Evolutionary conservation across 2,797 vertebrate species (phyloP).

Genomic region (Lophius americanus): DNA sequence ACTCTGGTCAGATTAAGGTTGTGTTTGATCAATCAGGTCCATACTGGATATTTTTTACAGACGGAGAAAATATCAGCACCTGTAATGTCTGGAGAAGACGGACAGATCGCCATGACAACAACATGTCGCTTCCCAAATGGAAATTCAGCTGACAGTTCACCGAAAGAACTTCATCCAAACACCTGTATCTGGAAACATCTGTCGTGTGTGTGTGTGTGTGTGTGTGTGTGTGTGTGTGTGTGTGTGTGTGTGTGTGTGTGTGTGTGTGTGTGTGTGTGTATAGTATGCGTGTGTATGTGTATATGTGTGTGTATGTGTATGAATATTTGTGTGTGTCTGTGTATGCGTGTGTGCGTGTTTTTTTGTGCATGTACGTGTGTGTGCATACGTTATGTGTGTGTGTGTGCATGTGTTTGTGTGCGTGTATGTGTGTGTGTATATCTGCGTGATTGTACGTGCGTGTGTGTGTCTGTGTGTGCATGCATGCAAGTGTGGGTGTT

Average conservation of each 20-base stretch:
- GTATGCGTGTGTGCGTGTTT: too few relatives aligned
- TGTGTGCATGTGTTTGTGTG: too few relatives aligned
- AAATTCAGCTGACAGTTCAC: too few relatives aligned
- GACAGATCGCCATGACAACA: background rate
- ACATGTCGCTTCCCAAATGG: background rate
- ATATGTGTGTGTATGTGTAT: too few relatives aligned
- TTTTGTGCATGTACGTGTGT: background rate
- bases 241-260: too few relatives aligned
- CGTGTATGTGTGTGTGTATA: background rate
- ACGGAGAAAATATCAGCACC: conserved; percentile 19
- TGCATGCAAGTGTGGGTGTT: background rate
- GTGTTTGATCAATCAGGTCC: conserved; percentile 19
- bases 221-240: too few relatives aligned
- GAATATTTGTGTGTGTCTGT: too few relatives aligned
- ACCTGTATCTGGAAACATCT: too few relatives aligned
- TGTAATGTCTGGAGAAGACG: background rate
- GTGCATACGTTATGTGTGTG: background rate
- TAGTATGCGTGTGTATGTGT: too few relatives aligned
- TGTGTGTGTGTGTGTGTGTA: too few relatives aligned
- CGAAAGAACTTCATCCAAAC: too few relatives aligned
- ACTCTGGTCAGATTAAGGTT: conserved; percentile 14
- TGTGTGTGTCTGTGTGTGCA: background rate
- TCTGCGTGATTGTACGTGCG: background rate
- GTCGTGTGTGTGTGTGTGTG: too few relatives aligned
- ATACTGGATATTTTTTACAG: conserved; percentile 21